These are phyloP conservation scores for Hetaerina titia DNA, from an alignment of 2,888 invertebrate species.

Conservation along the genomic window DNA sequence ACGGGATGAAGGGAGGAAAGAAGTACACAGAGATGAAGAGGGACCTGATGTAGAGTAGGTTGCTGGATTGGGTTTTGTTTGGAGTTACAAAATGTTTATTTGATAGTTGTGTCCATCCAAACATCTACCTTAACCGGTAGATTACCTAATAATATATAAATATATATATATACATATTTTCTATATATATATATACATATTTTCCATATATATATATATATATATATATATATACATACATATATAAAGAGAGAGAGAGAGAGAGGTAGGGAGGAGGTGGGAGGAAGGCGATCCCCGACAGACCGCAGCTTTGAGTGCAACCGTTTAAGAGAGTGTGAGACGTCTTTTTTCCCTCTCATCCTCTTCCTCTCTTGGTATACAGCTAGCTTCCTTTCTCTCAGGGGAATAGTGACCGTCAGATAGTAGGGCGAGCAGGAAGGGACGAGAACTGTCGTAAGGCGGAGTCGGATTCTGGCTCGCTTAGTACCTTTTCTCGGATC, in stretches of 20 bases:
- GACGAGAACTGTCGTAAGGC: constrained; percentile 23
- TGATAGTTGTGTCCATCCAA: too few relatives aligned
- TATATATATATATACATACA: background rate
- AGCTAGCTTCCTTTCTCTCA: background rate
- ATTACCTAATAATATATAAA: too few relatives aligned
- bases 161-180: too few relatives aligned
- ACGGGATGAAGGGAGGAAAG: too few relatives aligned
- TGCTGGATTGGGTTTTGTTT: too few relatives aligned
- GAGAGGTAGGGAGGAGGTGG: background rate
- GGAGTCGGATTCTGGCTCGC: background rate
- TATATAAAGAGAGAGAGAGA: background rate
- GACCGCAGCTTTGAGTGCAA: background rate
- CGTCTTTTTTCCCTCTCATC: background rate
- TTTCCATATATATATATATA: too few relatives aligned
- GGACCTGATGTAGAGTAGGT: too few relatives aligned
- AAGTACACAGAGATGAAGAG: too few relatives aligned
- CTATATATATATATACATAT: too few relatives aligned
- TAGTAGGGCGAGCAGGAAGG: background rate
- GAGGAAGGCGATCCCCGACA: constrained; percentile 2
- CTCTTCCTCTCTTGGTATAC: background rate
- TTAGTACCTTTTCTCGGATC: background rate
- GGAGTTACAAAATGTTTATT: too few relatives aligned
- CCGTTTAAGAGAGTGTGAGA: constrained; percentile 41
- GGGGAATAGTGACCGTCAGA: background rate
- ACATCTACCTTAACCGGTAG: too few relatives aligned